Conservation (phyloP, 2,113 vertebrate species). For the Ictalurus furcatus region DNA sequence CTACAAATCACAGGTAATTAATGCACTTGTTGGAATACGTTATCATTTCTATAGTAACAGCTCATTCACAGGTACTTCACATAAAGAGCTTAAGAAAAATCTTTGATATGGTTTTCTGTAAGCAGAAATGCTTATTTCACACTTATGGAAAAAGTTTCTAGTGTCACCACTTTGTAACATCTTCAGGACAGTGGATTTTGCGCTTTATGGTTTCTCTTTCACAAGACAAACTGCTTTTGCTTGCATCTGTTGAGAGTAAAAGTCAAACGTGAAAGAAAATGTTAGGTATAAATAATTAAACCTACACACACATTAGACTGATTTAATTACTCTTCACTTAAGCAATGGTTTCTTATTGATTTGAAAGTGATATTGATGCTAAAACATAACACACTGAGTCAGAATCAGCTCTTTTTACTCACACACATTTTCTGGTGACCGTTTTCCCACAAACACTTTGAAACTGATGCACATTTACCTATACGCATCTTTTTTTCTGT, state of each 20-base stretch:
- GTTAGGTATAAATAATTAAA: background rate
- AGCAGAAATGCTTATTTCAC: background rate
- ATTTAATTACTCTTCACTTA: background rate
- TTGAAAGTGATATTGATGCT: background rate
- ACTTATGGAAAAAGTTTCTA: background rate
- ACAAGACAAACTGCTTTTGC: background rate
- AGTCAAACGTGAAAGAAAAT: background rate
- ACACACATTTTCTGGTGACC: background rate
- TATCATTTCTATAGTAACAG: background rate
- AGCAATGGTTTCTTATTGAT: background rate
- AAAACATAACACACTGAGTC: background rate
- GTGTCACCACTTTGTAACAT: background rate
- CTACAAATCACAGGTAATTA: background rate
- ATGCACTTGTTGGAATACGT: background rate
- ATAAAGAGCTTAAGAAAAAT: background rate
- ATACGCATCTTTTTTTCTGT: background rate
- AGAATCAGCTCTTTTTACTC: background rate
- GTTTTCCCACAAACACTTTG: background rate
- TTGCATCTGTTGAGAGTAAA: background rate
- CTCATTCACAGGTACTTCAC: background rate
- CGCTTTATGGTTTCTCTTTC: background rate
- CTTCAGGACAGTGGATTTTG: background rate
- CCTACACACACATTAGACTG: background rate
- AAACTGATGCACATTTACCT: background rate
- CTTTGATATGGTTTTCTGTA: background rate